phyloP scores from a whole-genome alignment of 1,140 invertebrate genomes.

The Patella vulgata region DNA sequence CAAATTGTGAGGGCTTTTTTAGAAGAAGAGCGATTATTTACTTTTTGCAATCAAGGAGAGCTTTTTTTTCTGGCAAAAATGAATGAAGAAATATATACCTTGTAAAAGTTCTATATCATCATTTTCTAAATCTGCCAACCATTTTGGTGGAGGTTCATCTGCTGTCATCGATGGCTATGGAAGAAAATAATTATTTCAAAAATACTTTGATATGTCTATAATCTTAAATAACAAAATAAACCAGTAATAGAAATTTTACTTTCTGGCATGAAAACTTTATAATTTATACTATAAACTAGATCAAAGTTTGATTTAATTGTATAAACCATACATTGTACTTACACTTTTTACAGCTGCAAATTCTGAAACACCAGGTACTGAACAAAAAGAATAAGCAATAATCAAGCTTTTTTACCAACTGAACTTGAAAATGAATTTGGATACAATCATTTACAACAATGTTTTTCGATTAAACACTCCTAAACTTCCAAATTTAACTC shows the following conservation, averaged over 20 bases:
- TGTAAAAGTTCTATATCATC: conserved; percentile 79
- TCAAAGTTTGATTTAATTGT: conserved; percentile 1
- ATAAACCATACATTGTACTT: conserved; percentile 47
- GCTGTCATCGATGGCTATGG: conserved; percentile 41
- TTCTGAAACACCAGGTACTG: conserved; percentile 81
- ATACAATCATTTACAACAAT: no score
- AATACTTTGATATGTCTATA: no score
- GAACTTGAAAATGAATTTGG: background rate
- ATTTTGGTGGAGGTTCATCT: conserved; percentile 58
- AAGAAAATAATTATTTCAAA: conserved; percentile 40
- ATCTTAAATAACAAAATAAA: background rate
- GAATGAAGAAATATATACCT: no score
- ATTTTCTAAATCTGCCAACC: conserved; percentile 67
- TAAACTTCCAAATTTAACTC: no score
- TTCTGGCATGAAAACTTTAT: background rate
- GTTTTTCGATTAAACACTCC: no score
- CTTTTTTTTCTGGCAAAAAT: no score
- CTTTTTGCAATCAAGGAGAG: no score
- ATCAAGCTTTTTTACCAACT: conserved; percentile 16
- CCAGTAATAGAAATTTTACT: no score
- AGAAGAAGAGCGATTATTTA: no score
- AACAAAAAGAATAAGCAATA: conserved; percentile 57
- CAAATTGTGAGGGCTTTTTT: no score
- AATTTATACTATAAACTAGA: background rate
- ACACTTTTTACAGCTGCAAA: conserved; percentile 72